These are phyloP conservation scores for Cotesia chilonis DNA, from an alignment of 1,140 invertebrate species.

Conservation along the genomic window DNA sequence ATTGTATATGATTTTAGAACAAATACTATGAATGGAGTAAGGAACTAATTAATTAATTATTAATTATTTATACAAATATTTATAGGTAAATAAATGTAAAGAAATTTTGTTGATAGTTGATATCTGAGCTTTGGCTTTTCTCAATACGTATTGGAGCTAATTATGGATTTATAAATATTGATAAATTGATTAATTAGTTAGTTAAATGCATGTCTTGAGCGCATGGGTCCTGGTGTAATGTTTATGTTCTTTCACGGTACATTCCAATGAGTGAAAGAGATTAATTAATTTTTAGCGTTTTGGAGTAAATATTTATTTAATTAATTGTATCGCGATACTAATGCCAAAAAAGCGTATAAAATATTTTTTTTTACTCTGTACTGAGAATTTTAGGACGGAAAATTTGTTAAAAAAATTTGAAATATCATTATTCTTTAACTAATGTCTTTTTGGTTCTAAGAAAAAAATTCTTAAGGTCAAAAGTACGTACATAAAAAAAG, in stretches of 20 bases:
- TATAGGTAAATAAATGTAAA: neutral
- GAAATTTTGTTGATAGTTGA: conserved; percentile 53
- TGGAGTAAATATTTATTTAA: no score
- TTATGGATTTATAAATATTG: conserved; percentile 31
- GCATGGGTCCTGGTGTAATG: neutral
- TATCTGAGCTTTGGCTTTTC: conserved; percentile 55
- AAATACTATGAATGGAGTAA: conserved; percentile 17
- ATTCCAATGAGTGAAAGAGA: conserved; percentile 39
- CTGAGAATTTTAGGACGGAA: no score
- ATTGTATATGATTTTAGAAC: conserved; percentile 64
- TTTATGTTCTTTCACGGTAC: conserved; percentile 35
- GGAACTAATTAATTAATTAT: conserved; percentile 7
- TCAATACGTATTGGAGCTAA: conserved; percentile 43
- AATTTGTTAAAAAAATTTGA: no score
- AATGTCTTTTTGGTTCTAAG: no score
- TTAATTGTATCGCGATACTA: no score
- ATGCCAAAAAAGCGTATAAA: neutral
- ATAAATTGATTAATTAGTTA: conserved; percentile 19
- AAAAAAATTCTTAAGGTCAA: no score
- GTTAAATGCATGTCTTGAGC: neutral
- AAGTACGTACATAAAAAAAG: no score
- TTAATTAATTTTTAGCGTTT: neutral
- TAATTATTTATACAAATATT: conserved; percentile 26
- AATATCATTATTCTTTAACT: no score
- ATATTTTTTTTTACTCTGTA: neutral